Base-by-base conservation (phyloP, 2,113 vertebrate genomes). In the Arizona elegans region DNA sequence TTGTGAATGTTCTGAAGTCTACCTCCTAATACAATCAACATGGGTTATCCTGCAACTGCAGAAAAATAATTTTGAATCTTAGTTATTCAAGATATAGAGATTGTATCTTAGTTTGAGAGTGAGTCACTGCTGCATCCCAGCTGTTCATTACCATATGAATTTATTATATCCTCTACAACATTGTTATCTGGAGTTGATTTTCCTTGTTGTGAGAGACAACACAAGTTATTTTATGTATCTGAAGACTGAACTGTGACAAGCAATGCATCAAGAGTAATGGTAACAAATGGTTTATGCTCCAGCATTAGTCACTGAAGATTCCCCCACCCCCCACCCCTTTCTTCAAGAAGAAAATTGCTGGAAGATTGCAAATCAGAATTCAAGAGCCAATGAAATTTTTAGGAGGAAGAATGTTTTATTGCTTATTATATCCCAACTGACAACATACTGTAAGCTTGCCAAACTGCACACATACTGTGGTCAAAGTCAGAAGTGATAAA, bases 91-190 rank as follows among this genome's bases (percentile, higher is more conserved):
- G 58, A 10, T 24, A 24, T 26, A 62, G 24, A 96, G 93, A 97
- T 96, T 97, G 96, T 97, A 94, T 96, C 95, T 91, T 94, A 93
- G 95, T 96, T 95, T 96, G 95, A 90, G 95, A 97, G 88, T 96
- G 95, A 97, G 93, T 97, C 96, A 97, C 94, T 93, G 92, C 97
- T 96, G 95, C 91, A 97, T 97, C 96, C 96, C 97, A 98, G 97
- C 97, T 98, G 97, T 97, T 98, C 97, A 97, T 98, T 98, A 97
- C 90, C 97, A 97, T 98, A 98, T 98, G 97, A 98, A 98, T 98
- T 97, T 96, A 97, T 89, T 59, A 96, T 96, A 98, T 96, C 96
- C 95, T 88, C 88, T 92, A 95, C 93, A 94, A 96, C 96, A 96
- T 95, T 96, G 96, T 97, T 97, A 96, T 97, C 96, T 95, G 94